A percentile compares a stretch with the other conserved stretches of the same genome.
Conservation (phyloP, 2,888 invertebrate genomes). For the Cyclophora albipunctata region DNA sequence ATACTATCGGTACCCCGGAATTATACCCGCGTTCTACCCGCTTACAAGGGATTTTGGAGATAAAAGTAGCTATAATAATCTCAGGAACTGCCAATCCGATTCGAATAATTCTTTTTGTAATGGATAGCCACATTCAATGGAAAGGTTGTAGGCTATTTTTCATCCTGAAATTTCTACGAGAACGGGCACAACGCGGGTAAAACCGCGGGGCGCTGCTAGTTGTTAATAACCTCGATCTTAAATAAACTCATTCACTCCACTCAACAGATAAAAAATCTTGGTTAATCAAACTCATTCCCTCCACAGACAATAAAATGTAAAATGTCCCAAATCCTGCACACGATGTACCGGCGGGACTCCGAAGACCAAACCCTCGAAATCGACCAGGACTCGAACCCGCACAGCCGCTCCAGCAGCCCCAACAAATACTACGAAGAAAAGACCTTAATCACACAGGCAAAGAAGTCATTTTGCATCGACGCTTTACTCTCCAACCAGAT, state of each 20-base stretch:
- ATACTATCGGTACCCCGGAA: no score
- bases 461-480: slow-evolving; percentile 93
- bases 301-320: slow-evolving; percentile 11
- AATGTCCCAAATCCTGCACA: slow-evolving; percentile 16
- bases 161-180: no score
- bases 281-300: neutral
- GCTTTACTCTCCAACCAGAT: slow-evolving; percentile 82
- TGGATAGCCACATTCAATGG: no score
- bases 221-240: neutral
- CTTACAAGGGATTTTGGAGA: no score
- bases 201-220: no score
- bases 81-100: no score
- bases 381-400: slow-evolving; percentile 54
- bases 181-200: no score
- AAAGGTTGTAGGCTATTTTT: no score
- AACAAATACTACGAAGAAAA: slow-evolving; percentile 63
- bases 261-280: neutral
- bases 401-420: slow-evolving; percentile 54
- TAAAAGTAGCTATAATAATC: no score
- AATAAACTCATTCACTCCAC: neutral
- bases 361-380: slow-evolving; percentile 49
- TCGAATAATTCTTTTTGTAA: no score
- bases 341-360: slow-evolving; percentile 50
- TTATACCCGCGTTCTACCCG: no score
- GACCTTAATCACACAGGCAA: slow-evolving; percentile 55